These are phyloP conservation scores for Centropus bengalensis DNA, from an alignment of 2,113 vertebrate species.

Conservation along the genomic window DNA sequence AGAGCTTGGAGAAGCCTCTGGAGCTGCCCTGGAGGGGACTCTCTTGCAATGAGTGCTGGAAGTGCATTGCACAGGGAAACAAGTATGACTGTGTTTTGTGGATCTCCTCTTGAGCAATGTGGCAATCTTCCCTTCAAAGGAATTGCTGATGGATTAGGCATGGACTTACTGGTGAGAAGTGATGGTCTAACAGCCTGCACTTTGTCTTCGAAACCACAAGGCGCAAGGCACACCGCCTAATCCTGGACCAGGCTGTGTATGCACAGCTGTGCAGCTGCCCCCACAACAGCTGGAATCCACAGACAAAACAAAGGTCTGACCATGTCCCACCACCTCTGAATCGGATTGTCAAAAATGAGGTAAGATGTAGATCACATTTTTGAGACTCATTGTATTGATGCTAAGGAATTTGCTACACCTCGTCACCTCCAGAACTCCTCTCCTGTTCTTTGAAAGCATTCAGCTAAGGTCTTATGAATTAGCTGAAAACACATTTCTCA, in stretches of 20 bases:
- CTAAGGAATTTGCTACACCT: neutral
- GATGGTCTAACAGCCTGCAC: neutral
- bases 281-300: neutral
- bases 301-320: neutral
- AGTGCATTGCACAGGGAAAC: neutral
- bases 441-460: constrained; percentile 44
- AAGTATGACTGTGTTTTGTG: accelerated
- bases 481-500: neutral
- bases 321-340: neutral
- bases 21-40: neutral
- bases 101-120: neutral
- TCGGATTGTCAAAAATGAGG: neutral
- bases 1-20: neutral
- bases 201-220: accelerated
- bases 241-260: accelerated
- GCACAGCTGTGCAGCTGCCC: accelerated
- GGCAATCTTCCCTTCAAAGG: neutral
- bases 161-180: neutral
- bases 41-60: neutral
- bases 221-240: accelerated
- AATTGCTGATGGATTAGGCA: neutral
- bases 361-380: neutral
- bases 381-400: neutral
- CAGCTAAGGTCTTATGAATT: neutral
- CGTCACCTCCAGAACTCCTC: constrained; percentile 4